Evolutionary conservation across 2,797 vertebrate species (phyloP).

Genomic region (Ctenopoma multispine): DNA sequence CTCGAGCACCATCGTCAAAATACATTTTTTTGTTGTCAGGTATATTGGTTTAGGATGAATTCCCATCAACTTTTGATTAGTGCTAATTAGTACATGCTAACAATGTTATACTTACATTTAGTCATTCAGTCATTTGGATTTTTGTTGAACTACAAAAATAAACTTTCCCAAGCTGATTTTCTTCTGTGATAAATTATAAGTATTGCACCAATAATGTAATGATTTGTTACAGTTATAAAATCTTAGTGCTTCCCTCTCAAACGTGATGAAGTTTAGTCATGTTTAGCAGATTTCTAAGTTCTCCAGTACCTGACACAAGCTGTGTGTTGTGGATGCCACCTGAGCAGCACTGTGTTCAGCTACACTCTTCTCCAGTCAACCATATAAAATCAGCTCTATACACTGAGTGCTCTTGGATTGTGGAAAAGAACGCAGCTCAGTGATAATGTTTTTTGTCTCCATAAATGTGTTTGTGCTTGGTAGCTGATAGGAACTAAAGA

Average conservation of each 20-base stretch:
- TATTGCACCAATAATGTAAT: not conserved
- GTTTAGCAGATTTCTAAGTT: not conserved
- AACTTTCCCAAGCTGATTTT: conserved; percentile 49
- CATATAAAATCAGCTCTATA: not conserved
- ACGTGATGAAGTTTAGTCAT: not conserved
- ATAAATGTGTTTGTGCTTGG: conserved; percentile 27
- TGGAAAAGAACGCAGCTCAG: not conserved
- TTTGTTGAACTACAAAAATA: conserved; percentile 17
- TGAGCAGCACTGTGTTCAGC: conserved; percentile 30
- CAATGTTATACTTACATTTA: conserved; percentile 5
- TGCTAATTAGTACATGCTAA: not conserved
- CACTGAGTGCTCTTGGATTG: not conserved
- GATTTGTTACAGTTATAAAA: too few relatives aligned
- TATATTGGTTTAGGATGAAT: not conserved
- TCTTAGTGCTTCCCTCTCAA: not conserved
- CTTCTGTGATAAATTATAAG: conserved; percentile 15
- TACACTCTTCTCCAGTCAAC: not conserved
- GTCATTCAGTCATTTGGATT: conserved; percentile 12
- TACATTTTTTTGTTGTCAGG: too few relatives aligned
- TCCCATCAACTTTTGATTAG: not conserved
- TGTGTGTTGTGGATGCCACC: conserved; percentile 10
- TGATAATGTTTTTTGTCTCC: conserved; percentile 21
- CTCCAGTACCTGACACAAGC: not conserved
- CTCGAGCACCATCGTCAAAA: too few relatives aligned
- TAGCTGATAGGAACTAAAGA: conserved; percentile 18